Conservation (phyloP, 2,888 invertebrate genomes). For the Cabera pusaria region DNA sequence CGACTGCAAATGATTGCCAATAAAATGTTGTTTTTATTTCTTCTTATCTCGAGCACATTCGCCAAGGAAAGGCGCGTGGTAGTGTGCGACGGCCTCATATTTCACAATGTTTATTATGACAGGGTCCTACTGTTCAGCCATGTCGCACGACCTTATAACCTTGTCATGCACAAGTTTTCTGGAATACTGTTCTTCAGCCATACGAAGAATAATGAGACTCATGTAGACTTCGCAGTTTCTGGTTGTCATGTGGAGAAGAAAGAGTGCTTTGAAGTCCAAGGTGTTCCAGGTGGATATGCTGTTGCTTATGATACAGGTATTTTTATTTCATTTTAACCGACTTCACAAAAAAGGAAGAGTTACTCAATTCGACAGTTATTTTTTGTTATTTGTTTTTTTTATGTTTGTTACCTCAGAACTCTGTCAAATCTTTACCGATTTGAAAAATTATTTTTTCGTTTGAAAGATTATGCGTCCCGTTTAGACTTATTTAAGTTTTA, state of each 20-base stretch:
- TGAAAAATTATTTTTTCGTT: too few species aligned
- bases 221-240: slow-evolving; percentile 59
- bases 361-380: too few species aligned
- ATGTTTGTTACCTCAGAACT: too few species aligned
- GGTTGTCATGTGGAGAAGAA: slow-evolving; percentile 51
- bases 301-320: slow-evolving; percentile 62
- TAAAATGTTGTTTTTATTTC: slow-evolving; percentile 31
- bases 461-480: too few species aligned
- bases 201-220: slow-evolving; percentile 50
- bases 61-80: slow-evolving; percentile 28
- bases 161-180: slow-evolving; percentile 63
- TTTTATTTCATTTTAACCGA: too few species aligned
- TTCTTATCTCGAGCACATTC: slow-evolving; percentile 23
- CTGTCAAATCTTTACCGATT: too few species aligned
- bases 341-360: too few species aligned
- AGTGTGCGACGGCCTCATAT: slow-evolving; percentile 59
- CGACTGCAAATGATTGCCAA: slow-evolving; percentile 25
- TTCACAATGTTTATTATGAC: slow-evolving; percentile 60
- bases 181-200: slow-evolving; percentile 66
- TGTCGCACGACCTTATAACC: slow-evolving; percentile 58
- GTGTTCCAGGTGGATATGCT: slow-evolving; percentile 64
- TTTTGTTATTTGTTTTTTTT: too few species aligned
- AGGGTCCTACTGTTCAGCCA: slow-evolving; percentile 47
- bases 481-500: too few species aligned
- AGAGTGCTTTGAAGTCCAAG: slow-evolving; percentile 45